phyloP scores from a whole-genome alignment of 92 coral and sea anemone species.

The Metridium senile region DNA sequence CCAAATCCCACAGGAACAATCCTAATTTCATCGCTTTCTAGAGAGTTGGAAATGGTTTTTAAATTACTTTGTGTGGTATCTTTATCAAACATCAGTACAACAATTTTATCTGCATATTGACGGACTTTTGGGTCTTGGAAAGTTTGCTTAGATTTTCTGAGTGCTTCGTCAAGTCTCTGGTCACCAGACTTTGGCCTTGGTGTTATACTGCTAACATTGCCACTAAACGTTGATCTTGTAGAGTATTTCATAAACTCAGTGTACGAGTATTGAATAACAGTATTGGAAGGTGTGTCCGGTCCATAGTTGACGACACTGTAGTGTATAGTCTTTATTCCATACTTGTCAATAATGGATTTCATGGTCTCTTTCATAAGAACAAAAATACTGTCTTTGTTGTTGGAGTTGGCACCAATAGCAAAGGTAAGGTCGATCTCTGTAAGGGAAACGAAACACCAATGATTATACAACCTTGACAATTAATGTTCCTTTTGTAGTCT shows the following conservation, averaged over 20 bases:
- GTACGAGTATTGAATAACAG: constrained; percentile 19
- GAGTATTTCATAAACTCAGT: constrained; percentile 9
- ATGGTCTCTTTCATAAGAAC: constrained; percentile 25
- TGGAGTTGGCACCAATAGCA: constrained; percentile 33
- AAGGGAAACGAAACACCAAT: neutral
- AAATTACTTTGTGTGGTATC: constrained; percentile 16
- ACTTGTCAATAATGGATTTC: constrained; percentile 20
- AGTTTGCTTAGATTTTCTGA: neutral
- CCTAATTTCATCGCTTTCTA: constrained; percentile 21
- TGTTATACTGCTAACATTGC: neutral
- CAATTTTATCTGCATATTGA: constrained; percentile 14
- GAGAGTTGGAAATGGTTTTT: constrained; percentile 10
- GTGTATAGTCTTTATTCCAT: constrained; percentile 26
- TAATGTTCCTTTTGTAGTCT: neutral
- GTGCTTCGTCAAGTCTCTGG: constrained; percentile 15
- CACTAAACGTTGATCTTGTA: constrained; percentile 14
- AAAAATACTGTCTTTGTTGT: constrained; percentile 14
- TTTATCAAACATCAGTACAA: constrained; percentile 28
- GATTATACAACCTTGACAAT: neutral
- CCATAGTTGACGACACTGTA: constrained; percentile 38
- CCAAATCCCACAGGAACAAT: constrained; percentile 35
- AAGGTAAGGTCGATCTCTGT: constrained; percentile 35
- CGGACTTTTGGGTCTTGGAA: constrained; percentile 32
- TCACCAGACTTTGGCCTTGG: constrained; percentile 17
- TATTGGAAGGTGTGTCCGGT: constrained; percentile 4